Base-by-base conservation (phyloP, 2,113 vertebrate species). In the Cephalopholis sonnerati region DNA sequence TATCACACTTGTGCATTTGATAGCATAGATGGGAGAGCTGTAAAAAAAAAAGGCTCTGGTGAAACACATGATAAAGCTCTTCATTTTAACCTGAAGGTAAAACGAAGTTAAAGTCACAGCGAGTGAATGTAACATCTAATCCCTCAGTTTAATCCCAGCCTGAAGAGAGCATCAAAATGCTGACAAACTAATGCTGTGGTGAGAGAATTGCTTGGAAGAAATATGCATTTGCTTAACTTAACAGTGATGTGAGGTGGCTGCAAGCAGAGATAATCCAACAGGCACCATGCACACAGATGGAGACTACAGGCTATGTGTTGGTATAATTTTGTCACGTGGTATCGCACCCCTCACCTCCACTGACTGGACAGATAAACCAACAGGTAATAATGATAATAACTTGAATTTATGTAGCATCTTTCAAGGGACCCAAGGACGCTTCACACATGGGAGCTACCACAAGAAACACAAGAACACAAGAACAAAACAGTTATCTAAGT, bases 141-240 rank as follows among this genome's bases (percentile, higher is more conserved):
- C 89, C 87, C 64, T 17, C 7, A 6, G 29, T 82, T 71, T 90
- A 91, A 88, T 87, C 86, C 86, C 76, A 74, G 77, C 86, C 84
- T 53, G 74, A 81, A 86, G 83, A 84, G 36, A 62, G 65, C 64
- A 74, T 90, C 75, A 63, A 84, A 79, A 87, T 75, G 29, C 67
- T 72, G 70, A 84, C 85, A 83, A 89, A 85, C 83, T 78, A 87
- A 89, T 79, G 67, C 64, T 84, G 77, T 83, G 66, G 32, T 75
- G 58, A 76, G 48, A 79, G 73, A 84, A 77, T 67, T 68, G 74
- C 79, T 83, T 32, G 7, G 64, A 77, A 81, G 66, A 75, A 85
- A 89, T 62, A 50, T 80, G 41, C 22, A 78, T 87, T 78, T 66
- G 61, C 63, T 74, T 48, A 67, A 82, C 57, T 84, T 54, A 77